Evolutionary conservation across 2,888 invertebrate genomes (phyloP).

Genomic region (Heliconius ethilla): DNA sequence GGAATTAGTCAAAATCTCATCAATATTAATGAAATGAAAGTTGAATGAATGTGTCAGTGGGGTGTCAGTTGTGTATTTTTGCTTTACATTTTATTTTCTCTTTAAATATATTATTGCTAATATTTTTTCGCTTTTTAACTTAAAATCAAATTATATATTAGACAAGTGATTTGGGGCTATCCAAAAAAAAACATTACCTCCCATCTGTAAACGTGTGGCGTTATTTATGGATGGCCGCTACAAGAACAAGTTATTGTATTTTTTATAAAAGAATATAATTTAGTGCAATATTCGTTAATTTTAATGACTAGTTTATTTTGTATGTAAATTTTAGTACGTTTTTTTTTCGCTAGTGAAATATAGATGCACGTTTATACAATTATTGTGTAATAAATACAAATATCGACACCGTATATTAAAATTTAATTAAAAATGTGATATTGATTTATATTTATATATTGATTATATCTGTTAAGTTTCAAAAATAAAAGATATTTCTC

Average conservation of each 20-base stretch:
- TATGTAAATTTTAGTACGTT: conserved; percentile 7
- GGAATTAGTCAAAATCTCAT: neutral
- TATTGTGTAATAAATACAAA: neutral
- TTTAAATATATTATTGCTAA: neutral
- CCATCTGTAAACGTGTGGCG: neutral
- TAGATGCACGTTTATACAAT: neutral
- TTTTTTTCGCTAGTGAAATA: conserved; percentile 10
- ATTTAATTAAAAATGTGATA: conserved; percentile 43
- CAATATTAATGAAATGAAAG: neutral
- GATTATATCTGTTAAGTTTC: conserved; percentile 45
- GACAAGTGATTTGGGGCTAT: neutral
- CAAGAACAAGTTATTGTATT: neutral
- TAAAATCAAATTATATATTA: neutral
- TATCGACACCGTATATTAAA: conserved; percentile 30
- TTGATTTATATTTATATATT: conserved; percentile 41
- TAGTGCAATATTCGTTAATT: neutral
- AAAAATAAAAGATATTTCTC: conserved; percentile 43
- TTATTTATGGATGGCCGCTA: neutral
- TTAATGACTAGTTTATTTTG: neutral
- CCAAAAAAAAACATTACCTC: neutral
- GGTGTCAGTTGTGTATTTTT: neutral
- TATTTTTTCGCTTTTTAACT: neutral
- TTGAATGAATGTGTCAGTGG: neutral
- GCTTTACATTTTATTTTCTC: neutral
- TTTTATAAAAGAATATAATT: neutral